Evolutionary conservation across 2,888 invertebrate genomes (phyloP).

Genomic region (Oxycera nigricornis): DNA sequence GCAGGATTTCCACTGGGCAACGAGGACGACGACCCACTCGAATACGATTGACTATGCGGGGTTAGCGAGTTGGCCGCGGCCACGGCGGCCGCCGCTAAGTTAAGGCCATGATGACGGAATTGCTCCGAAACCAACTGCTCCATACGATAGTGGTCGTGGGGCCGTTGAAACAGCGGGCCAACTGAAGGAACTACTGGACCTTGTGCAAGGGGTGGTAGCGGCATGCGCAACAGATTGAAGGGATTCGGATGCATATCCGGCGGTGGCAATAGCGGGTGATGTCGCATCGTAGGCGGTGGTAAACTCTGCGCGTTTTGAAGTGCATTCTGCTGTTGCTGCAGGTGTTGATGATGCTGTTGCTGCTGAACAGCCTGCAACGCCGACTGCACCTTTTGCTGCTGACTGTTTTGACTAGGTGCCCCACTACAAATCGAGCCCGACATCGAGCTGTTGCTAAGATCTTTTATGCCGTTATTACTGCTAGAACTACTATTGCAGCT

Average conservation of each 20-base stretch:
- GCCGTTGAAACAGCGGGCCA: conserved; percentile 77
- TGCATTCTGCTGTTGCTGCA: conserved; percentile 62
- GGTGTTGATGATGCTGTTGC: conserved; percentile 58
- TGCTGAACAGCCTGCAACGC: conserved; percentile 54
- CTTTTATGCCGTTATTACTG: conserved; percentile 42
- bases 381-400: conserved; percentile 65
- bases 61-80: conserved; percentile 69
- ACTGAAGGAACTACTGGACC: conserved; percentile 74
- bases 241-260: conserved; percentile 76
- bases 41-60: conserved; percentile 69
- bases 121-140: conserved; percentile 85
- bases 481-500: conserved; percentile 46
- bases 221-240: conserved; percentile 79
- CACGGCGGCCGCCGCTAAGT: conserved; percentile 78
- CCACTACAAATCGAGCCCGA: conserved; percentile 48
- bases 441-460: conserved; percentile 50
- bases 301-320: conserved; percentile 67
- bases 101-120: conserved; percentile 80
- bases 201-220: conserved; percentile 73
- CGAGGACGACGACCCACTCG: conserved; percentile 30
- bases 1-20: conserved; percentile 56
- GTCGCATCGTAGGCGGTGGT: conserved; percentile 70
- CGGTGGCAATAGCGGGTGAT: conserved; percentile 73
- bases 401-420: conserved; percentile 48
- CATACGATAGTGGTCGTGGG: conserved; percentile 82